A percentile compares a stretch with the other conserved stretches of the same genome.
These are phyloP conservation scores for Plumapathes pennacea DNA, from an alignment of 92 coral and sea anemone genomes.

Conservation along the genomic window DNA sequence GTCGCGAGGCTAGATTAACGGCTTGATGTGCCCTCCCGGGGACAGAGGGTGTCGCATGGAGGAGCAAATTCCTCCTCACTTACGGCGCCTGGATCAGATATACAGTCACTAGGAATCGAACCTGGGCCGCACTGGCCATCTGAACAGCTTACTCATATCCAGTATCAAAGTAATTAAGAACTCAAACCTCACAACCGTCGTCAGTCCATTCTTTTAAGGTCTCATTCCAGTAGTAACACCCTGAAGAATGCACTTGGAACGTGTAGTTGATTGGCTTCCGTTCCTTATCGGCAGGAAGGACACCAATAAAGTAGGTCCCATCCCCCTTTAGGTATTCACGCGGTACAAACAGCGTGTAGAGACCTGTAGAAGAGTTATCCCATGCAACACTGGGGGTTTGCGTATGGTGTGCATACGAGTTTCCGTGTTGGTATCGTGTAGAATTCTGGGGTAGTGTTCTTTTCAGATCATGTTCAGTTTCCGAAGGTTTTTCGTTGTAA, in stretches of 20 bases:
- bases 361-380: constrained; percentile 26
- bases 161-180: too few relatives aligned
- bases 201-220: constrained; percentile 47
- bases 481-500: constrained; percentile 45
- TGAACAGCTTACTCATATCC: too few relatives aligned
- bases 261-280: constrained; percentile 48
- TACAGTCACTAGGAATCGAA: too few relatives aligned
- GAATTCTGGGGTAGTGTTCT: constrained; percentile 40
- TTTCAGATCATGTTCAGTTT: constrained; percentile 52
- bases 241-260: constrained; percentile 59
- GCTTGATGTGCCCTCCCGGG: too few relatives aligned
- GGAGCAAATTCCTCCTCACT: too few relatives aligned
- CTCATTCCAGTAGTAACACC: constrained; percentile 83
- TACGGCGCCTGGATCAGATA: too few relatives aligned
- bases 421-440: constrained; percentile 12
- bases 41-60: too few relatives aligned
- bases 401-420: too few relatives aligned
- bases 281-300: constrained; percentile 25
- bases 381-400: too few relatives aligned
- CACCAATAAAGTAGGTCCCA: constrained; percentile 72
- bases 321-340: constrained; percentile 52
- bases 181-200: constrained; percentile 85
- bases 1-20: too few relatives aligned
- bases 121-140: too few relatives aligned
- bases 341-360: constrained; percentile 47